Percentiles rank a stretch among this genome's conserved stretches.
phyloP scores from a whole-genome alignment of 2,888 invertebrate genomes.

The Coelinius sp. region DNA sequence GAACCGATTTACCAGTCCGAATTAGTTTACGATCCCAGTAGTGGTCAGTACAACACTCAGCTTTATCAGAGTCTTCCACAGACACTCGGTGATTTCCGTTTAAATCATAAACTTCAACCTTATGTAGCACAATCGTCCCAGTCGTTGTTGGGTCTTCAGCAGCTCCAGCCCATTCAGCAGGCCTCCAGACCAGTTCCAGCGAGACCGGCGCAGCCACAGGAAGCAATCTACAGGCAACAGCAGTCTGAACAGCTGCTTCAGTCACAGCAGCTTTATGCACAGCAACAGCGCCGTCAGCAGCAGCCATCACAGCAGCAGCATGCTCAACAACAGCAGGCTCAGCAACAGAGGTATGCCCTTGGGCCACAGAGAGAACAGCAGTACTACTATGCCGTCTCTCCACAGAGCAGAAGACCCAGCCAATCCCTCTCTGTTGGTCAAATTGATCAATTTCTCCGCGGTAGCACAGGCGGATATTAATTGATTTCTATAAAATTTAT shows the following conservation, averaged over 20 bases:
- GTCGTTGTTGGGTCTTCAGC: conserved; percentile 75
- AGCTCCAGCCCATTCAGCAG: conserved; percentile 72
- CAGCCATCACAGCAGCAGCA: conserved; percentile 71
- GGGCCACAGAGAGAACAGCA: conserved; percentile 66
- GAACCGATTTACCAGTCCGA: conserved; percentile 84
- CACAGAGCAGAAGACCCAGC: conserved; percentile 55
- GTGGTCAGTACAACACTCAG: conserved; percentile 85
- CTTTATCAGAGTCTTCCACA: conserved; percentile 83
- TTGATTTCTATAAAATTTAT: background rate
- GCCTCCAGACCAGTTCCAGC: conserved; percentile 58
- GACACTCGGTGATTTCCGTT: conserved; percentile 79
- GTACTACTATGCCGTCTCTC: conserved; percentile 67
- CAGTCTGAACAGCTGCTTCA: conserved; percentile 76
- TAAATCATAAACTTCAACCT: conserved; percentile 83
- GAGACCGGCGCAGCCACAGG: conserved; percentile 61
- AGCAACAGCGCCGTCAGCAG: conserved; percentile 80
- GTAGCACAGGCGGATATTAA: conserved; percentile 61
- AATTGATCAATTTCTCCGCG: conserved; percentile 85
- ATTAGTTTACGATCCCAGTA: conserved; percentile 82
- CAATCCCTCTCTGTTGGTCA: conserved; percentile 77
- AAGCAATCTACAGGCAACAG: conserved; percentile 74
- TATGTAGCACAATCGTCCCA: conserved; percentile 77
- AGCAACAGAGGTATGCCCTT: conserved; percentile 67
- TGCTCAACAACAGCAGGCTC: conserved; percentile 69
- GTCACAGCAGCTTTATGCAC: conserved; percentile 78